Evolutionary conservation across 2,888 invertebrate species (phyloP).

Genomic region (Doris montereyensis): DNA sequence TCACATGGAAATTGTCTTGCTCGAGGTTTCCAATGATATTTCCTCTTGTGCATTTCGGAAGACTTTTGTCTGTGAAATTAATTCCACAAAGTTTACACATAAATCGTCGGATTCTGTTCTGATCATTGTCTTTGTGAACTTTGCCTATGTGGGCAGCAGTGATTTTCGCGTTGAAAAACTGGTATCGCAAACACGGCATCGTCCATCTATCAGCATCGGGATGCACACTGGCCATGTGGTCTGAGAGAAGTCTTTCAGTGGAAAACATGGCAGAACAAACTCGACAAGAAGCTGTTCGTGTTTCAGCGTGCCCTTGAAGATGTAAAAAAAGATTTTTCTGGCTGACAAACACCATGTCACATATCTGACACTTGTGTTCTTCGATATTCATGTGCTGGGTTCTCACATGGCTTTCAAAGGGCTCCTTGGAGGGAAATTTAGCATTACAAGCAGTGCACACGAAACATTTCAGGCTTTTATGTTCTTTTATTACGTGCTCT

Average conservation of each 20-base stretch:
- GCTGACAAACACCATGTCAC: background rate
- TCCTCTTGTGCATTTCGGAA: background rate
- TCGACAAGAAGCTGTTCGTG: background rate
- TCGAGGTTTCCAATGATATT: background rate
- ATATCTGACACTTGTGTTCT: background rate
- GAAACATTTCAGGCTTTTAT: background rate
- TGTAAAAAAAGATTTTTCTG: background rate
- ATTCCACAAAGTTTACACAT: background rate
- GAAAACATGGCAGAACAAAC: background rate
- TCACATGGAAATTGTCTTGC: background rate
- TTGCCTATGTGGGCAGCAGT: background rate
- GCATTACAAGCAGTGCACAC: background rate
- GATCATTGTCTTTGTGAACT: background rate
- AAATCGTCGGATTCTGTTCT: background rate
- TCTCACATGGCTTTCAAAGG: background rate
- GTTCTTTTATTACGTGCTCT: background rate
- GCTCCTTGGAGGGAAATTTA: background rate
- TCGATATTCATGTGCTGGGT: background rate
- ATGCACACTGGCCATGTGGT: background rate
- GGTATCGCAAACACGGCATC: background rate
- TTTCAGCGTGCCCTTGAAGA: background rate
- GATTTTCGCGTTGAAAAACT: background rate
- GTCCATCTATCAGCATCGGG: background rate
- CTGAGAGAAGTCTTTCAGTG: background rate
- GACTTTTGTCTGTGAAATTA: background rate